Evolutionary conservation across 2,888 invertebrate genomes (phyloP).

Genomic region (Cacoxenus indagator): DNA sequence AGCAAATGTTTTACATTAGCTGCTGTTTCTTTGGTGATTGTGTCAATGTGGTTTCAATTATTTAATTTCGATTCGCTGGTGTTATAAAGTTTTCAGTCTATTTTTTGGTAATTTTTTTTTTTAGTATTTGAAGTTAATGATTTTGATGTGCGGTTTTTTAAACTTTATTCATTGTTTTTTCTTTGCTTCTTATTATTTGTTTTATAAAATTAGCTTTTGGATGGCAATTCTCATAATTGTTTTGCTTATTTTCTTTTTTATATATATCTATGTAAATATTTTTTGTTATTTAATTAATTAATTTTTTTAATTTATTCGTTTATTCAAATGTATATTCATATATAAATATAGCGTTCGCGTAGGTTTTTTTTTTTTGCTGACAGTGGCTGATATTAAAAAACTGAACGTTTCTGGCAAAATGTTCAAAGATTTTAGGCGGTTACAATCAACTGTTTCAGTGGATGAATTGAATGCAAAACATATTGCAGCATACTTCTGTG

Average conservation of each 20-base stretch:
- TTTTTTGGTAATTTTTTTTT: conserved; percentile 24
- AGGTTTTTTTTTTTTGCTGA: background rate
- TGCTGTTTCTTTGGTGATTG: conserved; percentile 44
- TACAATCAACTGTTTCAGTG: too few species aligned
- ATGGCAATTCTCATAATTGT: conserved; percentile 59
- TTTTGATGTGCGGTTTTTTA: background rate
- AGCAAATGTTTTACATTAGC: background rate
- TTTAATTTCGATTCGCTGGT: conserved; percentile 14
- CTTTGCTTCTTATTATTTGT: conserved; percentile 2
- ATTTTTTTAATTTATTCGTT: background rate
- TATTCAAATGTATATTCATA: background rate
- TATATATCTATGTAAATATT: background rate
- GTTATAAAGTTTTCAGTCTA: conserved; percentile 13
- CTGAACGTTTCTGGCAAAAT: background rate
- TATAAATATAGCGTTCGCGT: background rate
- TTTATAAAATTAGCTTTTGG: conserved; percentile 52
- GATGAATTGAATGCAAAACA: too few species aligned
- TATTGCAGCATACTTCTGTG: too few species aligned
- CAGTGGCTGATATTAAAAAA: background rate
- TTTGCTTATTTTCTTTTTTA: background rate
- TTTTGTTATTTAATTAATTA: background rate
- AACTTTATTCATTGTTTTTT: conserved; percentile 14
- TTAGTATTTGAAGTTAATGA: background rate
- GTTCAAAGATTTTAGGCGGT: too few species aligned
- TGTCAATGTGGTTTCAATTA: conserved; percentile 33